Percentiles rank a stretch among this genome's conserved stretches.
These are phyloP conservation scores for Melinopterus prodromus DNA, from an alignment of 2,888 invertebrate species.

Conservation along the genomic window DNA sequence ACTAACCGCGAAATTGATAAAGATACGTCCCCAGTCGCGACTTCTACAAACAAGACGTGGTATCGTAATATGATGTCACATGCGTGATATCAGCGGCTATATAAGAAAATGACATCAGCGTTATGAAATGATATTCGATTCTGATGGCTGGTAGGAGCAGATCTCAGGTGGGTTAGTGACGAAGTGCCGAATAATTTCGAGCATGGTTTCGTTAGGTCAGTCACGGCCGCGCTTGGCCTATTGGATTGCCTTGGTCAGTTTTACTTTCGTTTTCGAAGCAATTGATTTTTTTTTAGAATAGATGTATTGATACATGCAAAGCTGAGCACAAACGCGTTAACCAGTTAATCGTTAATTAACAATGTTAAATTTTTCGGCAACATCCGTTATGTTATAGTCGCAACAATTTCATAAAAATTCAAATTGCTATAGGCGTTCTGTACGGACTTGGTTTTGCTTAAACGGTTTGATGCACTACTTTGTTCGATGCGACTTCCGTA, in stretches of 20 bases:
- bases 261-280: not conserved
- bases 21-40: conserved; percentile 11
- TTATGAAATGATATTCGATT: conserved; percentile 23
- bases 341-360: too few species aligned
- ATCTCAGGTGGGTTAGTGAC: not conserved
- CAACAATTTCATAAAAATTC: too few species aligned
- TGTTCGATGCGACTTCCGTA: too few species aligned
- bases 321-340: too few species aligned
- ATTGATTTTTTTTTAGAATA: not conserved
- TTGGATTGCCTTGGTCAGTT: not conserved
- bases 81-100: conserved; percentile 37
- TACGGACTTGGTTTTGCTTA: too few species aligned
- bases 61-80: conserved; percentile 41
- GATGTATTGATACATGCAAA: not conserved
- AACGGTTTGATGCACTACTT: too few species aligned
- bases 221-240: not conserved
- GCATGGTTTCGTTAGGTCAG: not conserved
- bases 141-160: not conserved
- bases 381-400: too few species aligned
- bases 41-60: conserved; percentile 26
- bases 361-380: too few species aligned
- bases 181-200: not conserved
- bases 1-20: conserved; percentile 14
- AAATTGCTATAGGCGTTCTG: too few species aligned
- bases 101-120: conserved; percentile 43